Base-by-base conservation (phyloP, 1,140 invertebrate species). In the Caenorhabditis remanei region DNA sequence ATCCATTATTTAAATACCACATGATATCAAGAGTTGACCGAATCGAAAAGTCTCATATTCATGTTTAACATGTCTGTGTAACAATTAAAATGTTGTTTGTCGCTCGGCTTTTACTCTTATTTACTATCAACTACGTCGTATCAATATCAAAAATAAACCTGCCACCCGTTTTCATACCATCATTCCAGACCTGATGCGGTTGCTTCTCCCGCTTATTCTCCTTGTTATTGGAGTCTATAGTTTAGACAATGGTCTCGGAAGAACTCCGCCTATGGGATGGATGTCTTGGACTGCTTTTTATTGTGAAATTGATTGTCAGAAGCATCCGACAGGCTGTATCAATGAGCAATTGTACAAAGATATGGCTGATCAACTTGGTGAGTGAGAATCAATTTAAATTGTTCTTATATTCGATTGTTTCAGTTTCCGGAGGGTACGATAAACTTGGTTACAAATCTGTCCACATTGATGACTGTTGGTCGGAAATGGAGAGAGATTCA, bases 241-340 rank as follows among this genome's bases (percentile, higher is more conserved):
- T 46, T 75, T 89, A 46, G 86, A 89, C 53, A 89, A 89, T 88
- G 88, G 88, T 32, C 56, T 89, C 0, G 79, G 41, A 32, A 53
- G 94, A 84, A 96, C 96, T 86, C 96, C 96, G 32, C 96, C 96
- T 0, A 96, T 96, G 95, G 95, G 95, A n/a, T 98, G 97, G 96
- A 94, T 98, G 87, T 96, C 96, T 41, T 98, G 97, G 97, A 96
- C 97, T 90, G 93, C 96, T 88, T 98, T 97, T 93, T 94, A 96
- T 84, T 98, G 97, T 92, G 97, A 97, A 91, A 97, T 96, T 4
- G 96, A 98, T 93, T 98, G 97, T 87, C 83, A 48, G n/a, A 86
- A 85, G 50, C 89, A 93, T 84, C 91, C 91, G n/a, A 82, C 83
- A 46, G 87, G 71, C 14, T 92, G 91, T 67, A 92, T 92, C 21